A percentile compares a stretch with the other conserved stretches of the same genome.
phyloP scores from a whole-genome alignment of 2,113 vertebrate genomes.

The Hirundichthys speculiger region DNA sequence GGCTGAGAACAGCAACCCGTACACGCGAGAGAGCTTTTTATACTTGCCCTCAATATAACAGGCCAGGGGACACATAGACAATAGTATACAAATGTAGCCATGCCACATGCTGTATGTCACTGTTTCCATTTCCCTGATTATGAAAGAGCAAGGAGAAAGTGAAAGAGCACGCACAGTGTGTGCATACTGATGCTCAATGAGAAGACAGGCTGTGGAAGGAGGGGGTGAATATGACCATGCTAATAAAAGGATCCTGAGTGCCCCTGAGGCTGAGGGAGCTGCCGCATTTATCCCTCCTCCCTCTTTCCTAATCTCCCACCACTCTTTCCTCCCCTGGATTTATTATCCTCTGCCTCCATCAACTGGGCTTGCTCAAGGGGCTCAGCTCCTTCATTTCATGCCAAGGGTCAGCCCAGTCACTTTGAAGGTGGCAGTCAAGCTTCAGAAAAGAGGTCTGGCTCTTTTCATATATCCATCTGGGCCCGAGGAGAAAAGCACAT shows the following conservation, averaged over 20 bases:
- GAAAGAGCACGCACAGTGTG: neutral
- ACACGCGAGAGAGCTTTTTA: no score
- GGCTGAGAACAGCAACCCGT: neutral
- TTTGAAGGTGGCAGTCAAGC: conserved; percentile 57
- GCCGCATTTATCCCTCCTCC: conserved; percentile 49
- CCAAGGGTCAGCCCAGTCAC: conserved; percentile 58
- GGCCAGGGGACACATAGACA: no score
- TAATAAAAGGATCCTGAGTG: conserved; percentile 67
- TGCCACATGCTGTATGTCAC: neutral
- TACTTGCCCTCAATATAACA: neutral
- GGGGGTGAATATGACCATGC: conserved; percentile 57
- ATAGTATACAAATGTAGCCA: neutral
- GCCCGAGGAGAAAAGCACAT: neutral
- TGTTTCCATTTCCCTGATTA: conserved; percentile 11
- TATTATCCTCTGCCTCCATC: conserved; percentile 65
- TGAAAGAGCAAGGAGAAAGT: conserved; percentile 19
- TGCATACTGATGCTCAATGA: conserved; percentile 27
- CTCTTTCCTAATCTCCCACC: conserved; percentile 24
- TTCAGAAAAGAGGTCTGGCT: conserved; percentile 31
- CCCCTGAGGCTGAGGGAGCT: conserved; percentile 60
- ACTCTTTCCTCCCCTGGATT: conserved; percentile 49
- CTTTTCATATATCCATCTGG: conserved; percentile 33
- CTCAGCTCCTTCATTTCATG: conserved; percentile 68
- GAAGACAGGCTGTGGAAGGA: conserved; percentile 30
- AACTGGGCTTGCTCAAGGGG: conserved; percentile 52